Base-by-base conservation (phyloP, 1,140 invertebrate species). In the Zeugodacus cucurbitae region DNA sequence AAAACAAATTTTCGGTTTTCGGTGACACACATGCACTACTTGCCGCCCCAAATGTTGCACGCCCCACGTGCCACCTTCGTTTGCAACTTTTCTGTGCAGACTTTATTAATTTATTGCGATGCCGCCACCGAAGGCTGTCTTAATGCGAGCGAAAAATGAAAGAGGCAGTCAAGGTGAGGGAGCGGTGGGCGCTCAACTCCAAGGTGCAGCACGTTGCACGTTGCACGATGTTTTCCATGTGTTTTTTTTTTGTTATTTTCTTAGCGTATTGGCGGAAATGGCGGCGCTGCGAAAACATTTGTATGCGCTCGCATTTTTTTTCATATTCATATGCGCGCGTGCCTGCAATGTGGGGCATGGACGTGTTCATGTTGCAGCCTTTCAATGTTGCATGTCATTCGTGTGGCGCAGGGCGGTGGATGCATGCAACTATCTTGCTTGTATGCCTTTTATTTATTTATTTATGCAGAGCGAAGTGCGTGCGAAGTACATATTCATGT, bases 261-360 rank as follows among this genome's bases (percentile, higher is more conserved):
- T 17, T 20, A 14, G 48, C 3, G 4, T 54, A 54, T 54, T 54
- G 48, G 70, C 70, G 70, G 70, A 74, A 74, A 74, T 74, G 17
- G 34, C 34, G 17, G 34, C 34, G 37, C 37, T 74, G n/a, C 70
- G 10, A 22, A 17, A 11, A 17, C 34, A 74, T 74, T 74, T 74
- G 22, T 74, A 74, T 41, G 70, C 70, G 70, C 70, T 74, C 70
- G 37, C 17, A 41, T 74, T 74, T 74, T 74, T 74, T 74, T 74
- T 17, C 7, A 54, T 74, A 41, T 41, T 41, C 32, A 29, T 74
- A 29, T n/a, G 70, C 37, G 70, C 32, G 14, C 64, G 70, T 41
- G 37, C 37, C 22, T 1, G 70, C 22, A 74, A 74, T 41, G 17
- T 74, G 70, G 70, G 70, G 34, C 70, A 74, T 74, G 37, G 37